Base-by-base conservation (phyloP, 2,888 invertebrate genomes). In the Monoplex corrugatus region DNA sequence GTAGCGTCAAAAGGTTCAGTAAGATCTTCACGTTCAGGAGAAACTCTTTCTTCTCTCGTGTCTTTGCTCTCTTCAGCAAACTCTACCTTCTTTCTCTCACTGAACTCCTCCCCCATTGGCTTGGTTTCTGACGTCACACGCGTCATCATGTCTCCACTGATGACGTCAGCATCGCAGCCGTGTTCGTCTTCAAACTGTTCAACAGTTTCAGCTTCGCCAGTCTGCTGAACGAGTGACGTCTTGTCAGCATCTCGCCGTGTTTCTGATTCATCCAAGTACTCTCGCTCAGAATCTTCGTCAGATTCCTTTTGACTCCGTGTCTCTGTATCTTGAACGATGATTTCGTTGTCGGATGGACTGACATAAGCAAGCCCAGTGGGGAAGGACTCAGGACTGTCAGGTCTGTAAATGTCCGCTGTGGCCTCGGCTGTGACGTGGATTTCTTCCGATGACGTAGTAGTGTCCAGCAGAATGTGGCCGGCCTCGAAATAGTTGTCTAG, bases 341-440 rank as follows among this genome's bases (percentile, higher is more conserved):
- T 2, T 6, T 35, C 2, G 5, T 85, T 16, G 10, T 28, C 13
- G 38, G 32, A 23, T n/a, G 16, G 10, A 28, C 10, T 84, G 45
- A 45, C 28, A 68, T 72, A 32, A 44, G 16, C 86, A 86, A 86
- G 86, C 86, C 72, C 86, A 86, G 19, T 19, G 38, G 44, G 75
- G 86, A 86, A 86, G 86, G 86, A 86, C 57, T 86, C 86, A 72
- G 86, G 86, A 44, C 86, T 86, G 43, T 75, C 75, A 86, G 86
- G 75, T 32, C 86, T 86, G 68, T 13, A 28, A 13, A 40, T 72
- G 68, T 43, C 43, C 13, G 68, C 28, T 28, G 68, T 86, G 16
- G 43, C 86, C 86, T 86, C 75, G 57, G 86, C 72, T 86, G 44
- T 32, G n/a, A 32, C 68, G 43, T 86, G 16, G 68, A 72, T 86